Evolutionary conservation across 2,888 invertebrate species (phyloP), one percentile per base, ranked within the genome.

Genomic region (Drosophila sordidula): DNA sequence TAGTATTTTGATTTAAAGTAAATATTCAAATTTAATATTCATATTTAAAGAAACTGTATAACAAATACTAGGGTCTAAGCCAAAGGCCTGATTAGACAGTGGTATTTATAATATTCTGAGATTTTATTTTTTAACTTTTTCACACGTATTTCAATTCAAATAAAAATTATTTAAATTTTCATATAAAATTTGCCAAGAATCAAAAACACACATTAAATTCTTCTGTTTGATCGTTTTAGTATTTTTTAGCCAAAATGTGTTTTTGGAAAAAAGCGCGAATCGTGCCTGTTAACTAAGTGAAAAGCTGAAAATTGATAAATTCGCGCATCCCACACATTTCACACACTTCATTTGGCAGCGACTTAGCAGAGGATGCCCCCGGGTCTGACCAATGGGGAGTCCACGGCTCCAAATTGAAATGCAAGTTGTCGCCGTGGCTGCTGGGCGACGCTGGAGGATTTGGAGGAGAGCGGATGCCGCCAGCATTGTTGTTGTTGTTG

Each of bases 391-490:
- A 75, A 67, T 67, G 49, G 71, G 71, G 63, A 62, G 58, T 42
- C 54, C 45, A 39, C 47, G 64, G 70, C 65, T 65, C 69, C 46
- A 88, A 88, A 83, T 88, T 83, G 82, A 83, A 83, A 88, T 83
- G 83, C 84, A 88, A 83, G 89, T 73, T 83, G 83, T 86, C 70
- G 87, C 66, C 80, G 57, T 44, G 59, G 69, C 12, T 51, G 46
- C 39, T 12, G 29, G 29, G 39, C 38, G 50, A 14, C 34, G 38
- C 46, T 16, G 5, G 51, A 70, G 45, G 66, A 46, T 42, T 64
- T 59, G 52, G 32, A n/a, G 32, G 8, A 38, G 29, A 25, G 12
- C 22, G 50, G 9, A 8, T 29, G 3, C 29, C 29, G 9, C 29
- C 9, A 29, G 29, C 3, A 32, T 26, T 52, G 55, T 8, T 51